phyloP scores from a whole-genome alignment of 2,888 invertebrate genomes.

The Amblyjoppa fuscipennis region DNA sequence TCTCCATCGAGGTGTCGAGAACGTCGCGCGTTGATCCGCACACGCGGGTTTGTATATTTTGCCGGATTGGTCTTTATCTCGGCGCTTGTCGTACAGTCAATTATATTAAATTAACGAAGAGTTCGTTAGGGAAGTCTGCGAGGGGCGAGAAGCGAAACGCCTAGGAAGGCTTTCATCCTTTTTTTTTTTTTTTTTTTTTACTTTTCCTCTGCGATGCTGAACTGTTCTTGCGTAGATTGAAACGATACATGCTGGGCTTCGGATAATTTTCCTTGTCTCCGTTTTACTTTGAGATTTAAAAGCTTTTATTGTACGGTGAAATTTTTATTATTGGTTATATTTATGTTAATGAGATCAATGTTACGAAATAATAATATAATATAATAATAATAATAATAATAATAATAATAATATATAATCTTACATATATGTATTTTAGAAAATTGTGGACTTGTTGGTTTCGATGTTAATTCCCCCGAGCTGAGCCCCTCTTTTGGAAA shows the following conservation, averaged over 20 bases:
- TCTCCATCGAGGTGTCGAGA: not conserved
- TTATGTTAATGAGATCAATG: too few relatives aligned
- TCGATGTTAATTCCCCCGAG: too few relatives aligned
- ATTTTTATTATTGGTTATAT: too few relatives aligned
- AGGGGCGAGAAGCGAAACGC: not conserved
- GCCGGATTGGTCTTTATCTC: not conserved
- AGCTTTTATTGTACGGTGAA: not conserved
- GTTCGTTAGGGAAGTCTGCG: conserved; percentile 11
- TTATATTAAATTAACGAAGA: conserved; percentile 13
- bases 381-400: too few relatives aligned
- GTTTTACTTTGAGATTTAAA: not conserved
- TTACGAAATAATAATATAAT: too few relatives aligned
- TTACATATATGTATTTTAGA: too few relatives aligned
- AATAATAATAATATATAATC: too few relatives aligned
- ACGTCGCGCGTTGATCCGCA: not conserved
- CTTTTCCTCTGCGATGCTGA: not conserved
- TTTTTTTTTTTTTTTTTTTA: conserved; percentile 8
- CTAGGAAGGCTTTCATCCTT: not conserved
- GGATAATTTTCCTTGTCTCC: not conserved
- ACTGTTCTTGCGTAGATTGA: not conserved
- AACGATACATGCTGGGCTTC: not conserved
- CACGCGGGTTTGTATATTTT: not conserved
- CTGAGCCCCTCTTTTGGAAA: too few relatives aligned
- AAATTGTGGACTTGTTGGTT: too few relatives aligned
- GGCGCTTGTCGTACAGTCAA: not conserved